Evolutionary conservation across 2,888 invertebrate species (phyloP).

Genomic region (Drosophila phalerata): DNA sequence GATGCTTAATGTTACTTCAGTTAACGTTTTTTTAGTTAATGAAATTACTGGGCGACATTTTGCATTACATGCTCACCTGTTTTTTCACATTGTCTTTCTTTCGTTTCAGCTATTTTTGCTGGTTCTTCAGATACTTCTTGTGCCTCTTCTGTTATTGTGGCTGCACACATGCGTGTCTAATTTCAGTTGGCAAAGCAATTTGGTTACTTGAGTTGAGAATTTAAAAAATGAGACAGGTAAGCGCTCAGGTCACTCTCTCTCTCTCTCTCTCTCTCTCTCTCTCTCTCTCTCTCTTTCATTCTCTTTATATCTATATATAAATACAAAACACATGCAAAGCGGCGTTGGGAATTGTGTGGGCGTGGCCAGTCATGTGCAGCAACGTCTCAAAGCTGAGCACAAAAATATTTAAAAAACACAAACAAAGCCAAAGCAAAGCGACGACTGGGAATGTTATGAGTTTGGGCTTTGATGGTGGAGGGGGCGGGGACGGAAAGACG

Average conservation of each 20-base stretch:
- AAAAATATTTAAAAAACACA: slow-evolving; percentile 34
- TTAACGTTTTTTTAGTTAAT: slow-evolving; percentile 49
- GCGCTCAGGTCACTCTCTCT: neutral
- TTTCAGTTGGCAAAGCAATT: slow-evolving; percentile 56
- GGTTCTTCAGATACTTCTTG: neutral
- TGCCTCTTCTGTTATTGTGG: slow-evolving; percentile 19
- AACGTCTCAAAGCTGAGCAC: slow-evolving; percentile 29
- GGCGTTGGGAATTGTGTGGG: slow-evolving; percentile 52
- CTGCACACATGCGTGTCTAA: slow-evolving; percentile 53
- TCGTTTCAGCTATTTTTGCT: neutral
- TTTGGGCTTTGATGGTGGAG: neutral
- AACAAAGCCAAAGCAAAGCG: slow-evolving; percentile 42
- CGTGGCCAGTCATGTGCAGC: slow-evolving; percentile 54
- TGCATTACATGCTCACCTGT: slow-evolving; percentile 18
- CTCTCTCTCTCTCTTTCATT: neutral
- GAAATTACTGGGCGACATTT: slow-evolving; percentile 60
- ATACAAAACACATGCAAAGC: slow-evolving; percentile 28
- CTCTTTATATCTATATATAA: neutral
- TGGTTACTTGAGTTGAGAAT: slow-evolving; percentile 45
- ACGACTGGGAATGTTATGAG: slow-evolving; percentile 21
- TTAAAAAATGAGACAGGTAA: slow-evolving; percentile 33
- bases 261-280: neutral
- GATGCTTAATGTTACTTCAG: slow-evolving; percentile 51
- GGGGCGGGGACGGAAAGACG: slow-evolving; percentile 56
- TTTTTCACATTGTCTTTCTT: slow-evolving; percentile 3